Evolutionary conservation across 2,888 invertebrate genomes (phyloP), one percentile per base, ranked within the genome.

Genomic region (Tromatobia lineatoria): DNA sequence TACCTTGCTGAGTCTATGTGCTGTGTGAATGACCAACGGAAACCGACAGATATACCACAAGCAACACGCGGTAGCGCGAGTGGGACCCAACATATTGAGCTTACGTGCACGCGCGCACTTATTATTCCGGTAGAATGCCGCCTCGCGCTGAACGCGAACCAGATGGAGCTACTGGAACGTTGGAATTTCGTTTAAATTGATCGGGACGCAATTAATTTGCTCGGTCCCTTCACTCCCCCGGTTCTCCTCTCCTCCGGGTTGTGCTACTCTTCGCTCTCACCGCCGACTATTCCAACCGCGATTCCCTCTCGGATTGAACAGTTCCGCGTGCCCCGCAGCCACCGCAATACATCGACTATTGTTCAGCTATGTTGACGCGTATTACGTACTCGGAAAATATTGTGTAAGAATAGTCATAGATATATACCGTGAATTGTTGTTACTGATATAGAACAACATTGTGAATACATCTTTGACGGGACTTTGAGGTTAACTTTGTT

Each of bases 91-190:
- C 25, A 73, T 29, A 38, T 54, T 52, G 83, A 73, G 80, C 82
- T 73, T 83, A 87, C 83, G 87, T 88, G 84, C 87, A 85, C 85
- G 88, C 87, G 86, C 87, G 83, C 81, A 88, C 87, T 88, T 87
- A 88, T 88, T 88, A 87, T 83, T 87, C 87, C 82, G 79, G 66
- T 83, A 77, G 85, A 85, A 87, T 79, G 78, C 59, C 59, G 52
- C 52, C 50, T 71, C 45, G 54, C 66, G 34, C 18, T 1, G 18
- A 34, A 57, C 77, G 25, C 47, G 47, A 45, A 50, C 69, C 57
- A 54, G 54, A 82, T 34, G 71, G 38, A n/a, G 57, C 64, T 64
- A 34, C 69, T 75, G 69, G 59, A 61, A 64, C 70, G 80, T 74
- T 78, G 84, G 74, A 84, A 84, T 81, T 84, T 84, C 84, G 84